Evolutionary conservation across 2,888 invertebrate species (phyloP), one percentile per base, ranked within the genome.

Genomic region (Criorhina ranunculi): DNA sequence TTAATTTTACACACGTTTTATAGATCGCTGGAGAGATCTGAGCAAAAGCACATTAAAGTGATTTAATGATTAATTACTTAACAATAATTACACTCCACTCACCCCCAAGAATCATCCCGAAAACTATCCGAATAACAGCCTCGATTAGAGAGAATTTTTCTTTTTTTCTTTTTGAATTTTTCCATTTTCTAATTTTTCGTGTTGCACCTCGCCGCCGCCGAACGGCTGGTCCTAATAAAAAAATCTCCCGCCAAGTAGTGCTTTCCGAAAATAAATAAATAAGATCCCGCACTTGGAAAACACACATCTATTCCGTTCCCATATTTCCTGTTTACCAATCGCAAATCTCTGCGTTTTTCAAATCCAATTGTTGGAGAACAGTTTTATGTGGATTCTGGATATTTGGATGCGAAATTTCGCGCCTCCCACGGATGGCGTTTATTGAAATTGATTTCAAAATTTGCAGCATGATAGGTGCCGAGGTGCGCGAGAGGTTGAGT

Each of bases 401-500:
- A 49, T 69, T 19, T 59, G 49, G 62, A 76, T 49, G 40, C 31
- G 59, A 73, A 83, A 78, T 78, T 67, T 51, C 73, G 62, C 59
- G 33, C 62, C 79, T 76, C 75, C 85, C 70, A 67, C 85, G 60
- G 80, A 51, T 69, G 70, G 75, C 59, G 49, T 69, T 76, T 70
- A 85, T 75, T 80, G 73, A 80, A 80, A 85, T 66, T 80, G 59
- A 70, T 79, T 73, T 79, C 33, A 67, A 73, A n/a, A 72, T 79
- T 64, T 67, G 57, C 44, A 57, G 55, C 73, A 69, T 75, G 42
- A 79, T 67, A 79, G 79, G 62, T 69, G 79, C 37, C 73, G 62
- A 79, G 79, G 62, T 69, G 79, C 37, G 64, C 70, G 53, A 85
- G 76, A 85, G 85, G 85, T 85, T 85, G 85, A 80, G 85, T 80